Percentiles rank a stretch among this genome's conserved stretches.
Evolutionary conservation across 1,140 invertebrate species (phyloP).

Genomic region (Drosophila lacertosa): DNA sequence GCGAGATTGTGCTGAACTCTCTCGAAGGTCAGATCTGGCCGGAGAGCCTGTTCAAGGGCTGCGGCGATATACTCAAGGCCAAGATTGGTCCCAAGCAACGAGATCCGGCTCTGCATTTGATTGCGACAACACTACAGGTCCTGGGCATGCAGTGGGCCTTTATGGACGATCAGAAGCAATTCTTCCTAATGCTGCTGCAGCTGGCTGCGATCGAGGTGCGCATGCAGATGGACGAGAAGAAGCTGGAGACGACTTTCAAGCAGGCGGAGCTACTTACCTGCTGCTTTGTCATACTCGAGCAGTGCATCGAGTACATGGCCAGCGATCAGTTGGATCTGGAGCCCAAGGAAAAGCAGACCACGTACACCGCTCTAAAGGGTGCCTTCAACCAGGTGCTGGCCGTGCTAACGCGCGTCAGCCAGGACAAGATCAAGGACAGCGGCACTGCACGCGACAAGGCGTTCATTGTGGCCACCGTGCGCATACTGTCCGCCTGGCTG

Average conservation of each 20-base stretch:
- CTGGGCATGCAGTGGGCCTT: conserved; percentile 94
- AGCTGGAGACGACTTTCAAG: conserved; percentile 90
- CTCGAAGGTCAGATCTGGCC: conserved; percentile 91
- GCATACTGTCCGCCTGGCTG: conserved; percentile 94
- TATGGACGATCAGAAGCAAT: conserved; percentile 90
- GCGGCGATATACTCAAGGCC: conserved; percentile 92
- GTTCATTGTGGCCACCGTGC: conserved; percentile 92
- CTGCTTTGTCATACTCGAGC: conserved; percentile 93
- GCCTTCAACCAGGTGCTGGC: conserved; percentile 93
- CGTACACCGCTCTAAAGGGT: conserved; percentile 95
- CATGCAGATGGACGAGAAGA: conserved; percentile 95
- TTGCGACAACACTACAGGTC: conserved; percentile 91
- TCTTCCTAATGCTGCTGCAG: conserved; percentile 93
- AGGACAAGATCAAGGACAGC: conserved; percentile 89
- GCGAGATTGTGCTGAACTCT: conserved; percentile 86
- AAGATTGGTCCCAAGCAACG: conserved; percentile 94
- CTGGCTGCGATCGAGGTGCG: conserved; percentile 95
- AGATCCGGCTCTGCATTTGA: conserved; percentile 93
- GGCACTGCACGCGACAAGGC: conserved; percentile 88
- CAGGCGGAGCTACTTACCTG: conserved; percentile 91
- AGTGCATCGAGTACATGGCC: conserved; percentile 91
- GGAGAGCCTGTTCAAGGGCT: conserved; percentile 90
- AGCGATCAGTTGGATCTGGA: conserved; percentile 92
- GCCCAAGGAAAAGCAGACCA: conserved; percentile 94
- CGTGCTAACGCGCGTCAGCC: conserved; percentile 89